These are phyloP conservation scores for Serrognathus titanus DNA, from an alignment of 2,888 invertebrate species.

Conservation along the genomic window DNA sequence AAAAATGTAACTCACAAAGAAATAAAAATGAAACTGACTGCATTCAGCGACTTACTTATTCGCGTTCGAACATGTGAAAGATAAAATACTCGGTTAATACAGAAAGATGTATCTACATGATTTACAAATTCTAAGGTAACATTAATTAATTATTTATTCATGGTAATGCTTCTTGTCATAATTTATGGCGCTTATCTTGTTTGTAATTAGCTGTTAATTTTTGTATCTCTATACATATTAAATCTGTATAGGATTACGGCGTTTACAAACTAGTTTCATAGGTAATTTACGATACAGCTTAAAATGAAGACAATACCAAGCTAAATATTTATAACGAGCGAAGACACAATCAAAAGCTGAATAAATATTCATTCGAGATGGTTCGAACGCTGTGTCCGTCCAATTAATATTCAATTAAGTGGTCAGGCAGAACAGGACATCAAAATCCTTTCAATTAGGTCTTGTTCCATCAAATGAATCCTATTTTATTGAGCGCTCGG, in stretches of 20 bases:
- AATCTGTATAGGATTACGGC: too few relatives aligned
- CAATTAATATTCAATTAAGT: conserved; percentile 34
- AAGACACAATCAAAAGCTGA: background rate
- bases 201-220: too few relatives aligned
- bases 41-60: too few relatives aligned
- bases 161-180: too few relatives aligned
- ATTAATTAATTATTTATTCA: background rate
- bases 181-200: too few relatives aligned
- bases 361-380: background rate
- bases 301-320: too few relatives aligned
- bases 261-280: conserved; percentile 1
- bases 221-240: too few relatives aligned
- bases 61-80: too few relatives aligned
- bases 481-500: conserved; percentile 28
- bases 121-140: too few relatives aligned
- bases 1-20: background rate
- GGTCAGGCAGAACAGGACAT: conserved; percentile 25
- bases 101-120: too few relatives aligned
- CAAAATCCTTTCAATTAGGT: conserved; percentile 36
- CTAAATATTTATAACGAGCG: too few relatives aligned
- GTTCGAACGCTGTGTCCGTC: conserved; percentile 16
- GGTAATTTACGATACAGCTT: background rate
- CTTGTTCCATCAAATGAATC: conserved; percentile 27
- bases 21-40: background rate
- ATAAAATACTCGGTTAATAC: too few relatives aligned